These are phyloP conservation scores for Tridacna gigas DNA, from an alignment of 2,888 invertebrate genomes.

Conservation along the genomic window DNA sequence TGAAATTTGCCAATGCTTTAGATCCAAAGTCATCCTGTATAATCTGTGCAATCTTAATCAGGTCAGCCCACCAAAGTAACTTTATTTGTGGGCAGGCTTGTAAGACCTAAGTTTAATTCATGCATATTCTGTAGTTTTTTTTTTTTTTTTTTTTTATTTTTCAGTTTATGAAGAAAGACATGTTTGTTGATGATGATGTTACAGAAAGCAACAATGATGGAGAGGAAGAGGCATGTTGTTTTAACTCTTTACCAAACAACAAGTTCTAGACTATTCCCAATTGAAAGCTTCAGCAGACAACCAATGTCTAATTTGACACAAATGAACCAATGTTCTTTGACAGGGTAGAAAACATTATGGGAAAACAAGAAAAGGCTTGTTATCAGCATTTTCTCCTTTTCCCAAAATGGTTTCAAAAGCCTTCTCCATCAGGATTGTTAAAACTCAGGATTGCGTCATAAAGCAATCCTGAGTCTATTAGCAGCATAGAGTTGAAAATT, in stretches of 20 bases:
- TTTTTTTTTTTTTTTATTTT: background rate
- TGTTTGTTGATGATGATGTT: constrained; percentile 27
- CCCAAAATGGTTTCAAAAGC: background rate
- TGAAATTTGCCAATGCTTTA: too few relatives aligned
- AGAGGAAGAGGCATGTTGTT: constrained; percentile 16
- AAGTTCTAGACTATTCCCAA: background rate
- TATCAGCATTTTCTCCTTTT: constrained; percentile 8
- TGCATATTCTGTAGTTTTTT: too few relatives aligned
- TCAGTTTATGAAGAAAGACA: constrained; percentile 36
- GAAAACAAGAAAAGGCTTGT: background rate
- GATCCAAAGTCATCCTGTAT: too few relatives aligned
- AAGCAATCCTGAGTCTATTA: too few relatives aligned
- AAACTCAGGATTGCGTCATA: too few relatives aligned
- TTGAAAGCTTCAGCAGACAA: background rate
- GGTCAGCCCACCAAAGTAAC: too few relatives aligned
- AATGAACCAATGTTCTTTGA: background rate
- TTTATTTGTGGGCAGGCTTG: too few relatives aligned
- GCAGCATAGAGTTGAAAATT: too few relatives aligned
- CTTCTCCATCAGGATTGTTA: too few relatives aligned
- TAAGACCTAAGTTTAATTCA: too few relatives aligned
- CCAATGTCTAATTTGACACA: too few relatives aligned
- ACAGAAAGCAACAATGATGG: constrained; percentile 8
- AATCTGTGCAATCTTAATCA: too few relatives aligned
- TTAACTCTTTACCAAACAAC: background rate
- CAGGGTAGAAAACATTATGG: background rate